Conservation (phyloP, 37 sponge, comb jelly and placozoan species). For the Amphimedon queenslandica region DNA sequence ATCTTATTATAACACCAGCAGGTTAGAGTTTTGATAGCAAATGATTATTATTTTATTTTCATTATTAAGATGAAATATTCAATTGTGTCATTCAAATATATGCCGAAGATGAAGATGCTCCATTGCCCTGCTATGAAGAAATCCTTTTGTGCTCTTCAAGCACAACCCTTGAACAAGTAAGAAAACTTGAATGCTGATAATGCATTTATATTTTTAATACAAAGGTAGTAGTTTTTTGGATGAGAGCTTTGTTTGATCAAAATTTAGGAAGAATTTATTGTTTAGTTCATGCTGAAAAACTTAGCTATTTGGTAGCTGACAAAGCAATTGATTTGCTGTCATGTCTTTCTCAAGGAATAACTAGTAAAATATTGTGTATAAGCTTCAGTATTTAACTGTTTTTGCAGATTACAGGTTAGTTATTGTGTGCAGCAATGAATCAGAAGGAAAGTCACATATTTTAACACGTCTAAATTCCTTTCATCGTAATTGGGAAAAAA, state of each 20-base stretch:
- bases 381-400: neutral
- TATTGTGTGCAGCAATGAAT: conserved; percentile 60
- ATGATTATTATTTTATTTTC: neutral
- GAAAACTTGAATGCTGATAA: neutral
- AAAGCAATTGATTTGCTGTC: neutral
- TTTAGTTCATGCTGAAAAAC: conserved; percentile 2
- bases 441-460: conserved; percentile 54
- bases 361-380: neutral
- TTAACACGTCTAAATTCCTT: conserved; percentile 34
- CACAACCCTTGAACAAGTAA: neutral
- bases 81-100: neutral
- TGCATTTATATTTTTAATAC: neutral
- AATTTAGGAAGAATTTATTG: neutral
- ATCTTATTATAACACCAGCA: conserved; percentile 4
- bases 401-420: conserved; percentile 47
- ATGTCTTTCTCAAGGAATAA: neutral
- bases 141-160: neutral
- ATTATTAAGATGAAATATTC: neutral
- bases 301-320: neutral
- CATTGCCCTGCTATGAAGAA: conserved; percentile 1
- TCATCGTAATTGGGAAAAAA: neutral
- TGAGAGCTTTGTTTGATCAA: conserved; percentile 2
- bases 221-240: neutral
- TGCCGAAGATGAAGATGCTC: neutral
- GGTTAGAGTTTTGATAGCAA: neutral